Percentiles rank a stretch among this genome's conserved stretches.
These are phyloP conservation scores for Musca domestica DNA, from an alignment of 1,140 invertebrate genomes.

Conservation along the genomic window DNA sequence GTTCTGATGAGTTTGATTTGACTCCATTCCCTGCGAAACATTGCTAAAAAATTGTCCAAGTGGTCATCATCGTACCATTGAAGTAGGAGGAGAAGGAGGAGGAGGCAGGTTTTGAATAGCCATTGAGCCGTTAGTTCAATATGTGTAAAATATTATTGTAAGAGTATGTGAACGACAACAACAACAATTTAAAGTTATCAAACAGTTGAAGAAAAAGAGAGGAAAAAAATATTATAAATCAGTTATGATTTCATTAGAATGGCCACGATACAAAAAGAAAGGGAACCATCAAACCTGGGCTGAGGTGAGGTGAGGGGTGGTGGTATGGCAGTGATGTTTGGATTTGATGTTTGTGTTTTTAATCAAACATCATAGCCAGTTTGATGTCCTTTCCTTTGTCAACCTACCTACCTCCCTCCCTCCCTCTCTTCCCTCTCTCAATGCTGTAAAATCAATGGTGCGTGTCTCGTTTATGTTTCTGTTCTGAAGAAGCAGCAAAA, in stretches of 20 bases:
- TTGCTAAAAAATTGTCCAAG: not conserved
- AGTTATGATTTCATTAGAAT: conserved; percentile 22
- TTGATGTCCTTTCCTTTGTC: not conserved
- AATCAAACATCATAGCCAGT: conserved; percentile 14
- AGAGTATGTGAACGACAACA: not conserved
- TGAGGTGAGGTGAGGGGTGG: no score
- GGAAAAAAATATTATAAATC: conserved; percentile 17
- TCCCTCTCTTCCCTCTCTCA: not conserved
- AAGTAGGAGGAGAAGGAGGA: not conserved
- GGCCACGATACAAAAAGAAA: not conserved
- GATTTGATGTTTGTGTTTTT: conserved; percentile 24
- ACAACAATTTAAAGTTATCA: no score
- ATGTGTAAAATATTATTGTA: conserved; percentile 2
- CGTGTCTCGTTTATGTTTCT: not conserved
- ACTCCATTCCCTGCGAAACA: not conserved
- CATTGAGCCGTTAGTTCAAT: conserved; percentile 21
- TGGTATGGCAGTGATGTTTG: not conserved
- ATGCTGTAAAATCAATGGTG: conserved; percentile 2
- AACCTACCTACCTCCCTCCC: not conserved
- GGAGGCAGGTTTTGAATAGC: not conserved
- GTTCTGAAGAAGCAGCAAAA: not conserved
- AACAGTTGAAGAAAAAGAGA: not conserved
- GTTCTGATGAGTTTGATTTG: not conserved
- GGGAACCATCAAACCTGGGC: not conserved
- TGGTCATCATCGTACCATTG: no score